Conservation (phyloP, 2,113 vertebrate genomes). For the Dermatemys mawii region DNA sequence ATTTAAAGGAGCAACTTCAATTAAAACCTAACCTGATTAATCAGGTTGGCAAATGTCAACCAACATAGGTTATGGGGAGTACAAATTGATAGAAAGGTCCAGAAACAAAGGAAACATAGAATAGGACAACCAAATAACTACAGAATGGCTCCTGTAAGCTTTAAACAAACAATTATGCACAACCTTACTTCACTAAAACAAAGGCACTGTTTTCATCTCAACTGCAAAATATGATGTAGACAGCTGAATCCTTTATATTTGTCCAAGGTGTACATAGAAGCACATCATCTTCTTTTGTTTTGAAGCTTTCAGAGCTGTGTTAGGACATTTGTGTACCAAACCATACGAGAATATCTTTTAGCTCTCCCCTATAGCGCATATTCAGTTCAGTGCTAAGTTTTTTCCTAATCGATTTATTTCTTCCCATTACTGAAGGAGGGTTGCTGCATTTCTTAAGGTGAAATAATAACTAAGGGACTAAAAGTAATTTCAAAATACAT, state of each 20-base stretch:
- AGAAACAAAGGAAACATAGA: not conserved
- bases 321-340: not conserved
- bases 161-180: rapidly evolving
- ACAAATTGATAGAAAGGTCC: not conserved
- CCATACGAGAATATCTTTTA: not conserved
- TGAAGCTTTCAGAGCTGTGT: not conserved
- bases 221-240: not conserved
- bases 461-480: not conserved
- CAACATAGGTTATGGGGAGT: not conserved
- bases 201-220: not conserved
- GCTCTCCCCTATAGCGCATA: not conserved
- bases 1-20: not conserved
- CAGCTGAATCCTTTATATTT: not conserved
- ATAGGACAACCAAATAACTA: not conserved
- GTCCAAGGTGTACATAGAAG: not conserved
- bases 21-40: not conserved
- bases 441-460: not conserved
- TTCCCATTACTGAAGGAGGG: not conserved
- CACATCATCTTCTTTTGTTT: not conserved
- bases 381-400: not conserved
- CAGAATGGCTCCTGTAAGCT: not conserved
- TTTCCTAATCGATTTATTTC: not conserved
- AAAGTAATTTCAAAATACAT: constrained; percentile 1
- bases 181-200: not conserved
- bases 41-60: not conserved